Conservation (phyloP, 2,888 invertebrate species). For the Plemyria rubiginata region DNA sequence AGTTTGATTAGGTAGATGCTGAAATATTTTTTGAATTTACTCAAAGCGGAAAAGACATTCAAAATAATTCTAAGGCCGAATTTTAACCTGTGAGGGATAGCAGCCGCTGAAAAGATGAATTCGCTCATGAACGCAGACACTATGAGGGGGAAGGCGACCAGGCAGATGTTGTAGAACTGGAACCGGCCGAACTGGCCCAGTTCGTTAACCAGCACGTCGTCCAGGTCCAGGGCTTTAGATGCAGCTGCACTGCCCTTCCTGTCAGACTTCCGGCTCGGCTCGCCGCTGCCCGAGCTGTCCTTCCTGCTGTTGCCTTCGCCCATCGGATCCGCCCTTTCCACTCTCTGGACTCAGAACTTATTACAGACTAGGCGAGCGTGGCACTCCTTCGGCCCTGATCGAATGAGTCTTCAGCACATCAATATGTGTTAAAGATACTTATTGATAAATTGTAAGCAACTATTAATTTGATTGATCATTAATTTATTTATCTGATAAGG, state of each 20-base stretch:
- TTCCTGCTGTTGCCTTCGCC: slow-evolving; percentile 23
- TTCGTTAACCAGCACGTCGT: slow-evolving; percentile 79
- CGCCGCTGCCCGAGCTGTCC: slow-evolving; percentile 24
- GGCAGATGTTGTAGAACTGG: slow-evolving; percentile 84
- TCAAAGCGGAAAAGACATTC: no score
- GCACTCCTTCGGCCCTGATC: slow-evolving; percentile 13
- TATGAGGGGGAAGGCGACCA: slow-evolving; percentile 87
- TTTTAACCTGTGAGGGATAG: slow-evolving; percentile 87
- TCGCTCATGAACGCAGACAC: slow-evolving; percentile 87
- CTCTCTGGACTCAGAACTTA: slow-evolving; percentile 39
- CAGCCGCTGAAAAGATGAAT: slow-evolving; percentile 89
- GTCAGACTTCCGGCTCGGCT: slow-evolving; percentile 2
- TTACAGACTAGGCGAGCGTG: slow-evolving; percentile 11
- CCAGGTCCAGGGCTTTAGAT: slow-evolving; percentile 66
- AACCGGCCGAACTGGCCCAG: slow-evolving; percentile 88
- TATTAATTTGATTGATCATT: not conserved
- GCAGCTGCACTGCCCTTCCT: slow-evolving; percentile 40
- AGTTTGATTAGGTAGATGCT: no score
- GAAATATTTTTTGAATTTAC: no score
- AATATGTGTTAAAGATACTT: not conserved
- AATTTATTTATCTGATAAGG: slow-evolving; percentile 7
- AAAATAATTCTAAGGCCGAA: no score
- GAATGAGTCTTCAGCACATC: slow-evolving; percentile 18
- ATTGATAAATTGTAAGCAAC: not conserved
- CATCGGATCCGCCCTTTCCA: slow-evolving; percentile 26